Percentiles rank a stretch among this genome's conserved stretches.
These are phyloP conservation scores for Pilophorus perplexus DNA, from an alignment of 2,888 invertebrate genomes.

Conservation along the genomic window DNA sequence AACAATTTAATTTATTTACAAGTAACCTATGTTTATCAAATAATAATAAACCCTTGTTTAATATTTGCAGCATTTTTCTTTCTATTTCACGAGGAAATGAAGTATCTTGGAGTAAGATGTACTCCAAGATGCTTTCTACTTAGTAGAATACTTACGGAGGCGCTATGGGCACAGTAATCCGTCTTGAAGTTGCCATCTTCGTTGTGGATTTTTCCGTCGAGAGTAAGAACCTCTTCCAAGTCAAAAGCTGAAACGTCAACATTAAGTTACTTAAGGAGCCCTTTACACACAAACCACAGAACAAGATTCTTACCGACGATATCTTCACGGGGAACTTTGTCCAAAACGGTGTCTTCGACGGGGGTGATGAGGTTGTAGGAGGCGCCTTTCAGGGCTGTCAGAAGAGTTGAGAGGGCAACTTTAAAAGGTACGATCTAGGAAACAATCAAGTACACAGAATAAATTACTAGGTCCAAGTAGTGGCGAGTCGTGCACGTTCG, in stretches of 20 bases:
- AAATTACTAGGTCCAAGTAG: too few species aligned
- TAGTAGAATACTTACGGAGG: constrained; percentile 24
- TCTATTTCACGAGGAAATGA: too few species aligned
- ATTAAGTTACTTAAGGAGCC: neutral
- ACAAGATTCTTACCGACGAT: constrained; percentile 24
- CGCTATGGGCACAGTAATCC: constrained; percentile 27
- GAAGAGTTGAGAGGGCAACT: neutral
- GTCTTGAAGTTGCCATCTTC: neutral
- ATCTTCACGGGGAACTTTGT: neutral
- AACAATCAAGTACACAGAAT: neutral
- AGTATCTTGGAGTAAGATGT: too few species aligned
- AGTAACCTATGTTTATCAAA: too few species aligned
- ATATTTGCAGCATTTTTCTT: too few species aligned
- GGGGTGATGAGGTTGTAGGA: constrained; percentile 28
- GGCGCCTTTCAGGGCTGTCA: constrained; percentile 14
- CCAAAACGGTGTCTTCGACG: constrained; percentile 8
- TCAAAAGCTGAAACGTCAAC: constrained; percentile 8
- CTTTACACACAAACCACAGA: neutral
- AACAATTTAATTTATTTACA: too few species aligned
- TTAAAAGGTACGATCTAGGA: constrained; percentile 8
- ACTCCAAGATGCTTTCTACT: too few species aligned
- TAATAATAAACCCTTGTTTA: too few species aligned
- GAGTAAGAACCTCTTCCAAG: neutral
- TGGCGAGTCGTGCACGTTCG: neutral
- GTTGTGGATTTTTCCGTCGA: constrained; percentile 16